Conservation (phyloP, 2,113 vertebrate genomes). For the Aldabrachelys gigantea region DNA sequence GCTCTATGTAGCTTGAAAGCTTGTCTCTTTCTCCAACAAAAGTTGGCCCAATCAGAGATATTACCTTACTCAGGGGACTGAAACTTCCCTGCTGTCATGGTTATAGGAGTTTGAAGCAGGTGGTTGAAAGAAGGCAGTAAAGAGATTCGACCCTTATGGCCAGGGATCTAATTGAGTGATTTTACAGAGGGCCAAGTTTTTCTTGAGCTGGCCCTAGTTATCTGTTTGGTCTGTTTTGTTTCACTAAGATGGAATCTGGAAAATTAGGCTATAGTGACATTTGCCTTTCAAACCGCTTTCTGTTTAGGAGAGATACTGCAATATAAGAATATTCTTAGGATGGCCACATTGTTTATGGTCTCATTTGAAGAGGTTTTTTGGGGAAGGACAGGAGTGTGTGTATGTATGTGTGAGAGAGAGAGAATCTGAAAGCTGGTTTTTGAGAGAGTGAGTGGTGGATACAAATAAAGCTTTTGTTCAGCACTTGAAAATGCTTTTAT, state of each 20-base stretch:
- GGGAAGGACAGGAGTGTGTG: not conserved
- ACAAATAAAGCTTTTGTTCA: not conserved
- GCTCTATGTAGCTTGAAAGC: too few relatives aligned
- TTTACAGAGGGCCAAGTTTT: not conserved
- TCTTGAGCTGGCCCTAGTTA: not conserved
- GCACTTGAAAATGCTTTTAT: not conserved
- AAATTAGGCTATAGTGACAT: fast-evolving
- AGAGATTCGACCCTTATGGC: not conserved
- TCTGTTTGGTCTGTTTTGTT: not conserved
- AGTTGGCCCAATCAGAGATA: too few relatives aligned
- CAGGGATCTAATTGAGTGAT: not conserved
- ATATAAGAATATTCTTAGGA: not conserved
- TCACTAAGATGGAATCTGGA: not conserved
- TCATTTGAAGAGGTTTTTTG: not conserved
- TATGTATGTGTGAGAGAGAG: not conserved
- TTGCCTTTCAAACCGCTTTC: not conserved
- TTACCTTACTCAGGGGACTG: not conserved
- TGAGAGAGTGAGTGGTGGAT: not conserved
- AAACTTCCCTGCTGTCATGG: not conserved
- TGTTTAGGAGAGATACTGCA: not conserved
- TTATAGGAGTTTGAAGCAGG: not conserved
- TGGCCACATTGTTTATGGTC: not conserved
- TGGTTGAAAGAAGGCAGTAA: not conserved
- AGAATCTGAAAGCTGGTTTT: too few relatives aligned
- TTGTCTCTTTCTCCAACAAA: too few relatives aligned